Conservation (phyloP, 2,113 vertebrate species). For the Neoarius graeffei region DNA sequence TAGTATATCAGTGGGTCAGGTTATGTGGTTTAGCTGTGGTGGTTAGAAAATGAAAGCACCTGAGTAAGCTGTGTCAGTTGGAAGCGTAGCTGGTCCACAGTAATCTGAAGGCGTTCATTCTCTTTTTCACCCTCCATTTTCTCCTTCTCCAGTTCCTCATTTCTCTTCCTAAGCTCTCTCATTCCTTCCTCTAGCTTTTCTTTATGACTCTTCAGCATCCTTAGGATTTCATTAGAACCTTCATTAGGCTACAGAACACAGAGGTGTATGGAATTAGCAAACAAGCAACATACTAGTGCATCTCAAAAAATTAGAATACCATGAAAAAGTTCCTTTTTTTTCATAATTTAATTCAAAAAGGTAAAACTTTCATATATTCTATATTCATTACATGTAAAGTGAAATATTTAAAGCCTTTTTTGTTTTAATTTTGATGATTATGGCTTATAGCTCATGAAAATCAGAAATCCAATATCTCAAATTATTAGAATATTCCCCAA, state of each 20-base stretch:
- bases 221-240: conserved; percentile 70
- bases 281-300: not conserved
- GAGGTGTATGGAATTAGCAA: conserved; percentile 8
- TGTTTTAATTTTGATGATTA: too few relatives aligned
- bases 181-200: conserved; percentile 73
- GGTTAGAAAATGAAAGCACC: conserved; percentile 52
- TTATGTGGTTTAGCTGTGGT: not conserved
- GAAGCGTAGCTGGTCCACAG: conserved; percentile 64
- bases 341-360: too few relatives aligned
- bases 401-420: too few relatives aligned
- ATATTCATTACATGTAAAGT: too few relatives aligned
- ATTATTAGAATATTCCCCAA: too few relatives aligned
- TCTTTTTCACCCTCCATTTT: conserved; percentile 65
- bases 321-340: too few relatives aligned
- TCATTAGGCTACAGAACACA: conserved; percentile 63
- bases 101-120: conserved; percentile 60
- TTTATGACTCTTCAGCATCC: conserved; percentile 73
- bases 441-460: too few relatives aligned
- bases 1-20: not conserved
- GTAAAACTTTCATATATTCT: too few relatives aligned
- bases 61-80: conserved; percentile 65
- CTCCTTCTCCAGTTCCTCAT: conserved; percentile 70
- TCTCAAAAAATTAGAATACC: too few relatives aligned
- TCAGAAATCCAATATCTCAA: too few relatives aligned
- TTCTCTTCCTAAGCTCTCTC: conserved; percentile 69